Conservation (phyloP, 2,888 invertebrate genomes). For the Tolmerus cingulatus region DNA sequence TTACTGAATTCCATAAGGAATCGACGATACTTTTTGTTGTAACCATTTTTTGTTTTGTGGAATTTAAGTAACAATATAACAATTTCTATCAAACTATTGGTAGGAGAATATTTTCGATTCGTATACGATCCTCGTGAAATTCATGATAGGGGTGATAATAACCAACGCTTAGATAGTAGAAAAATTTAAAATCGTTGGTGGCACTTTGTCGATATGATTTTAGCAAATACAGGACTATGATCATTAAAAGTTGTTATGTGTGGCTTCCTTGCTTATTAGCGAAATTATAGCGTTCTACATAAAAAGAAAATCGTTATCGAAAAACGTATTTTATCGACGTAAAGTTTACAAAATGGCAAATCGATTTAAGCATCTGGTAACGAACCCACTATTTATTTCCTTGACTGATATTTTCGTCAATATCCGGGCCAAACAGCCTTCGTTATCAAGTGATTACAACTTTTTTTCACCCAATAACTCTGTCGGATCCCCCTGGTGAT, state of each 20-base stretch:
- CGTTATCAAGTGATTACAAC: neutral
- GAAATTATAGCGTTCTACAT: neutral
- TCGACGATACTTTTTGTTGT: too few relatives aligned
- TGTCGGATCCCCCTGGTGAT: neutral
- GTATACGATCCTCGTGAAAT: too few relatives aligned
- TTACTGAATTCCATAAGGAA: too few relatives aligned
- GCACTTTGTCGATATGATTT: too few relatives aligned
- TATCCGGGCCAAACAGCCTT: neutral
- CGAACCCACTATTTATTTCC: neutral
- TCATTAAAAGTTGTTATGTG: neutral
- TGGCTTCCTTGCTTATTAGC: neutral
- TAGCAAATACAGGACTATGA: too few relatives aligned
- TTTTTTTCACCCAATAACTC: neutral
- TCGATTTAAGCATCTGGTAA: neutral
- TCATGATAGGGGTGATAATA: too few relatives aligned
- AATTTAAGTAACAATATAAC: too few relatives aligned
- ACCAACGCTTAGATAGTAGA: too few relatives aligned
- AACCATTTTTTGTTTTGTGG: too few relatives aligned
- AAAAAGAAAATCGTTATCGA: neutral
- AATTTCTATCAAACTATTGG: too few relatives aligned
- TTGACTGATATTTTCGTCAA: neutral
- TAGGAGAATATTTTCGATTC: too few relatives aligned
- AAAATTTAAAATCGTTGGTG: too few relatives aligned
- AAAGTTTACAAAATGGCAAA: neutral
- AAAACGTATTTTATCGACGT: neutral